These are phyloP conservation scores for Psittacara wagleri DNA, from an alignment of 2,113 vertebrate species.

Conservation along the genomic window DNA sequence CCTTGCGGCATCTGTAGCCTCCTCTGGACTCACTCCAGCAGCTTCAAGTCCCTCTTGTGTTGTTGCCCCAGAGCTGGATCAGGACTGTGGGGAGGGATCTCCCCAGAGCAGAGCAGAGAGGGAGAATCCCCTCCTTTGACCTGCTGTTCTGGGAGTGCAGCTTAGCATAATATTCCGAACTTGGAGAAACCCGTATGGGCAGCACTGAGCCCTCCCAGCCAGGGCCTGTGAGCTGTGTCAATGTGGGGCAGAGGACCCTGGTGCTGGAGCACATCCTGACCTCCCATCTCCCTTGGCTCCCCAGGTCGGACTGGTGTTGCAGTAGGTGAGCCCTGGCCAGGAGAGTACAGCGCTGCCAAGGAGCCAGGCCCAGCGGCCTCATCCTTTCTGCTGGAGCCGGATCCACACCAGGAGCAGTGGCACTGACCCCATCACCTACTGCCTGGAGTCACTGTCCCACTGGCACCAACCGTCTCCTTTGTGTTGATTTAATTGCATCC, in stretches of 20 bases:
- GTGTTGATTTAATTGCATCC: constrained; percentile 65
- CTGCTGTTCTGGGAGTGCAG: not conserved
- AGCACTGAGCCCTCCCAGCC: fast-evolving
- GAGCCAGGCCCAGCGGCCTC: constrained; percentile 72
- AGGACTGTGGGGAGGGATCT: not conserved
- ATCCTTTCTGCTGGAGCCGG: constrained; percentile 55
- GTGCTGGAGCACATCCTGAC: not conserved
- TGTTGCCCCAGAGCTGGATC: not conserved
- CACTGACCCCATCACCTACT: not conserved
- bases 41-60: not conserved
- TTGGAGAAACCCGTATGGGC: fast-evolving
- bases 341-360: constrained; percentile 72
- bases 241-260: not conserved
- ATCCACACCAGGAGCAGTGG: constrained; percentile 15
- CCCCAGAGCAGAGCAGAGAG: not conserved
- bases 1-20: not conserved
- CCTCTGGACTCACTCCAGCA: not conserved
- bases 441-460: constrained; percentile 17
- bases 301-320: constrained; percentile 95
- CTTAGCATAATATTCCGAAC: not conserved
- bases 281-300: not conserved
- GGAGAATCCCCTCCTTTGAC: not conserved
- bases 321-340: constrained; percentile 80
- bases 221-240: fast-evolving
- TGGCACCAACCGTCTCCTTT: constrained; percentile 33